Conservation (phyloP, 2,113 vertebrate species). For the Peucedramus taeniatus region DNA sequence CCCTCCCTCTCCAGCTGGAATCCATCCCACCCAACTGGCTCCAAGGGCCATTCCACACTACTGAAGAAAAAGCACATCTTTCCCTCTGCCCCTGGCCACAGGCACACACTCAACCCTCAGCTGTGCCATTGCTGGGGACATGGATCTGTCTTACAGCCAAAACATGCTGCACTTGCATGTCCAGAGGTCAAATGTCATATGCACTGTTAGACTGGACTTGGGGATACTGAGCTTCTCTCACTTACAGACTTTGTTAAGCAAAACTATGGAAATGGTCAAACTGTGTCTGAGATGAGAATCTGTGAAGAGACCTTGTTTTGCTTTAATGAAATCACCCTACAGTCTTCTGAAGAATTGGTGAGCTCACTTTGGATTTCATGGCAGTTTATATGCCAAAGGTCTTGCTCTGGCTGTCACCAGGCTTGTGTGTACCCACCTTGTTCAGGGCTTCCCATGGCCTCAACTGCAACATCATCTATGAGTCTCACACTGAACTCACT, state of each 20-base stretch:
- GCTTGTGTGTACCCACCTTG: background rate
- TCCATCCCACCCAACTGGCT: background rate
- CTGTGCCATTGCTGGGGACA: background rate
- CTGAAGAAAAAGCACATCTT: background rate
- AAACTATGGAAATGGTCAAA: background rate
- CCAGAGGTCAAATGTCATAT: background rate
- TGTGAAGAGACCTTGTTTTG: background rate
- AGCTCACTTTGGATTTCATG: background rate
- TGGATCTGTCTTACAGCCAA: background rate
- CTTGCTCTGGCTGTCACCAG: background rate
- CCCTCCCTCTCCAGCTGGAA: slow-evolving; percentile 5
- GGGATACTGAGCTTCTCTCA: background rate
- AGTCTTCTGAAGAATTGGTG: rapidly evolving
- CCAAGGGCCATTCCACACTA: background rate
- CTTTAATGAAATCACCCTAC: background rate
- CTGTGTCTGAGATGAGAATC: background rate
- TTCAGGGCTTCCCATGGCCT: background rate
- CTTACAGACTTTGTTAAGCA: background rate
- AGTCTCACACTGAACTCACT: background rate
- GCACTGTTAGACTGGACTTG: background rate
- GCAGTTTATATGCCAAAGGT: background rate
- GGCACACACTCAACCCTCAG: background rate
- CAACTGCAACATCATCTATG: background rate
- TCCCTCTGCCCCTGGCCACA: background rate
- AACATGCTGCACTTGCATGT: background rate